Percentiles rank a stretch among this genome's conserved stretches.
These are phyloP conservation scores for Omphaloscelis lunosa DNA, from an alignment of 2,888 invertebrate species.

Conservation along the genomic window DNA sequence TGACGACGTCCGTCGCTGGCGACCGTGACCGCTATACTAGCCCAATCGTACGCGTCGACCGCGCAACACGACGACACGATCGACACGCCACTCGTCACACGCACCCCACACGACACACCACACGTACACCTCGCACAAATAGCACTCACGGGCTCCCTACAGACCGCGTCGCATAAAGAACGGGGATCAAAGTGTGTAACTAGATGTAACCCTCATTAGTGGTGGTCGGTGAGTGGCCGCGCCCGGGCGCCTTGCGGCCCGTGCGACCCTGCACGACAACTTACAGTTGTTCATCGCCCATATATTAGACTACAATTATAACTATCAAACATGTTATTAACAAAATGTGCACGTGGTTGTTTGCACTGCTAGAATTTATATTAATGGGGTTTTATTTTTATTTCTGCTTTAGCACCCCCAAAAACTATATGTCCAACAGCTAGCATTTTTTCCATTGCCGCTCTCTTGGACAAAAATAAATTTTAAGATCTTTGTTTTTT, in stretches of 20 bases:
- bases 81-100: conserved; percentile 8
- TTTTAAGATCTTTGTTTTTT: background rate
- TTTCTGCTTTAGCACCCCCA: no score
- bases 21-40: conserved; percentile 26
- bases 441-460: background rate
- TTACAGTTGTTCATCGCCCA: background rate
- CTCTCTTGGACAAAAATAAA: background rate
- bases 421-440: background rate
- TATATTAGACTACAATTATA: background rate
- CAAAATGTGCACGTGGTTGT: background rate
- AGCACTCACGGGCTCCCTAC: background rate
- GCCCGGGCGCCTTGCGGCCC: background rate
- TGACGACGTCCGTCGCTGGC: conserved; percentile 58
- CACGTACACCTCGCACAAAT: conserved; percentile 15
- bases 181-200: background rate
- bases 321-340: background rate
- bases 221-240: background rate
- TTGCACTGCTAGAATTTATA: background rate
- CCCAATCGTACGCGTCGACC: conserved; percentile 21
- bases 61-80: conserved; percentile 14
- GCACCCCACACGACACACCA: background rate
- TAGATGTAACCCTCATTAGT: background rate
- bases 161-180: background rate
- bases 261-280: no score
- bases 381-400: background rate